These are phyloP conservation scores for Hybognathus amarus DNA, from an alignment of 2,797 vertebrate genomes.

Conservation along the genomic window DNA sequence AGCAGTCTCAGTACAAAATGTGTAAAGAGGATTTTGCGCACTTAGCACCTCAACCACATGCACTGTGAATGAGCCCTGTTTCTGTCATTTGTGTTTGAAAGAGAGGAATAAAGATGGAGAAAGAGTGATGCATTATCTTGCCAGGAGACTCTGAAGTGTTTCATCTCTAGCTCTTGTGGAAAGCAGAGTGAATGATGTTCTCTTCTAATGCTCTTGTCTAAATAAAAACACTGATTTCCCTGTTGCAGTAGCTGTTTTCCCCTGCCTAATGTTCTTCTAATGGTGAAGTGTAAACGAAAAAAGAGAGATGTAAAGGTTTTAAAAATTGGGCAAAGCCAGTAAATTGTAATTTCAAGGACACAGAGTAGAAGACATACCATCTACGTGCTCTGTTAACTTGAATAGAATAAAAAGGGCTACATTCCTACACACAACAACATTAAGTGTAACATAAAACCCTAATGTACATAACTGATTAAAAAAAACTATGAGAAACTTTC, in stretches of 20 bases:
- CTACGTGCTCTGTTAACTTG: neutral
- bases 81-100: slow-evolving; percentile 34
- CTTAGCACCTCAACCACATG: slow-evolving; percentile 32
- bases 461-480: no score
- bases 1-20: slow-evolving; percentile 39
- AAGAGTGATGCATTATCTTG: slow-evolving; percentile 22
- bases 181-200: slow-evolving; percentile 27
- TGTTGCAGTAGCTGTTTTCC: slow-evolving; percentile 20
- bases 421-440: no score
- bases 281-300: neutral
- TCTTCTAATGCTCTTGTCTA: slow-evolving; percentile 38
- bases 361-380: neutral
- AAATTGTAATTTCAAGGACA: neutral
- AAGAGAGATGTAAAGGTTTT: slow-evolving; percentile 21
- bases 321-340: neutral
- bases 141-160: slow-evolving; percentile 43
- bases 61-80: slow-evolving; percentile 50
- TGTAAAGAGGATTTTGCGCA: slow-evolving; percentile 25
- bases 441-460: no score
- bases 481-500: no score
- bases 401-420: slow-evolving; percentile 8
- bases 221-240: slow-evolving; percentile 46
- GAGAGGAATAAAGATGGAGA: slow-evolving; percentile 7
- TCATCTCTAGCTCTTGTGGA: slow-evolving; percentile 36
- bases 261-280: neutral